These are phyloP conservation scores for Drosophila dunni DNA, from an alignment of 1,140 invertebrate species.

Conservation along the genomic window DNA sequence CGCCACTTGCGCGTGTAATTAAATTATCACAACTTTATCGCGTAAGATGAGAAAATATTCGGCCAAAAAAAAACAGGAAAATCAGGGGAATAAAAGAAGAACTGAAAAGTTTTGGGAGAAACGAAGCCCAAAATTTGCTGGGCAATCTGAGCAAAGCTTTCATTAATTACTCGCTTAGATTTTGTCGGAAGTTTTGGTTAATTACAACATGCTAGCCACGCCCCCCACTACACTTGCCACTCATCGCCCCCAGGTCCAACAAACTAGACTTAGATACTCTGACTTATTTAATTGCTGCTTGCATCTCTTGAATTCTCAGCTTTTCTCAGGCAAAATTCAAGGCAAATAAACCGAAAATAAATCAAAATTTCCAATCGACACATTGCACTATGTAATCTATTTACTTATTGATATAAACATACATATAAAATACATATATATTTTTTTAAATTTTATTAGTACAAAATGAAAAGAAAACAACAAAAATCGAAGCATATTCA, in stretches of 20 bases:
- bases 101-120: conserved; percentile 9
- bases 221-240: conserved; percentile 9
- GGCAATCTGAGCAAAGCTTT: conserved; percentile 41
- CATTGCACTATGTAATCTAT: neutral
- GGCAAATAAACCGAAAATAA: neutral
- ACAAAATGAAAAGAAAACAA: neutral
- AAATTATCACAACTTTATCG: conserved; percentile 67
- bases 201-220: conserved; percentile 40
- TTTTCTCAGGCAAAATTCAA: neutral
- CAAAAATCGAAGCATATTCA: neutral
- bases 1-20: conserved; percentile 59
- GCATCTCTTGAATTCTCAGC: neutral
- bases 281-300: conserved; percentile 6
- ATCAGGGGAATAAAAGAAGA: too few species aligned
- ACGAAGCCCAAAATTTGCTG: conserved; percentile 30
- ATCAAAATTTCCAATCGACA: neutral
- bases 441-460: conserved; percentile 11
- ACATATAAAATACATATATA: neutral
- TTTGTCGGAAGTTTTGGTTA: conserved; percentile 41
- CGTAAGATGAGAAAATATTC: conserved; percentile 38
- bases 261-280: neutral
- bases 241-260: neutral
- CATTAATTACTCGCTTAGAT: conserved; percentile 61
- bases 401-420: neutral
- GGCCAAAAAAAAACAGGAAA: neutral